Evolutionary conservation across 2,113 vertebrate genomes (phyloP).

Genomic region (Indicator maculatus): DNA sequence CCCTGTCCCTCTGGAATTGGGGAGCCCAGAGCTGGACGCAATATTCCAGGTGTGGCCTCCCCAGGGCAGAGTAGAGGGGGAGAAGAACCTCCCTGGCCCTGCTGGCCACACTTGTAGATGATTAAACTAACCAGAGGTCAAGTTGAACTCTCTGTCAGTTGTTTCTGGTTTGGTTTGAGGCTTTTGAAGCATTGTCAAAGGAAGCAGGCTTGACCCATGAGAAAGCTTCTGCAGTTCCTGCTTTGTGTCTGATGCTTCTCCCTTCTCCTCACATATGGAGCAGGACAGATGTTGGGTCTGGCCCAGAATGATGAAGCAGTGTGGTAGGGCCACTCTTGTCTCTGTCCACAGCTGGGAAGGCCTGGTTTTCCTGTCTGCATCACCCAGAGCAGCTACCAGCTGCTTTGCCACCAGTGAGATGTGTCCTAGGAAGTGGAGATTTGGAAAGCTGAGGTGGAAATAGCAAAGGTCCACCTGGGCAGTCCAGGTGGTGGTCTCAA

Average conservation of each 20-base stretch:
- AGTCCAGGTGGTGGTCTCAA: neutral
- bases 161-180: neutral
- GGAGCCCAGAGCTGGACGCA: too few species aligned
- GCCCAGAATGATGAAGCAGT: neutral
- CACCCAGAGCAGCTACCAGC: accelerated
- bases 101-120: neutral
- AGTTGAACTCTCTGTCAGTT: neutral
- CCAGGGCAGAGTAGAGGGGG: too few species aligned
- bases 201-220: neutral
- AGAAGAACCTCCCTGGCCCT: neutral
- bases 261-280: neutral
- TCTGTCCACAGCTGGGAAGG: neutral
- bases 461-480: neutral
- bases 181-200: neutral
- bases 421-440: neutral
- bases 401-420: neutral
- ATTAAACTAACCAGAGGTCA: neutral
- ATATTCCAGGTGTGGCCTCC: too few species aligned
- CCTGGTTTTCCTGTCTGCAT: neutral
- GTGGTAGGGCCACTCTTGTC: neutral
- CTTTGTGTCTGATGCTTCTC: neutral
- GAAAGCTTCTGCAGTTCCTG: neutral
- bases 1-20: too few species aligned
- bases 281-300: neutral
- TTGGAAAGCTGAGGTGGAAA: neutral